Conservation (phyloP, 2,113 vertebrate species). For the Falcunculus frontatus region DNA sequence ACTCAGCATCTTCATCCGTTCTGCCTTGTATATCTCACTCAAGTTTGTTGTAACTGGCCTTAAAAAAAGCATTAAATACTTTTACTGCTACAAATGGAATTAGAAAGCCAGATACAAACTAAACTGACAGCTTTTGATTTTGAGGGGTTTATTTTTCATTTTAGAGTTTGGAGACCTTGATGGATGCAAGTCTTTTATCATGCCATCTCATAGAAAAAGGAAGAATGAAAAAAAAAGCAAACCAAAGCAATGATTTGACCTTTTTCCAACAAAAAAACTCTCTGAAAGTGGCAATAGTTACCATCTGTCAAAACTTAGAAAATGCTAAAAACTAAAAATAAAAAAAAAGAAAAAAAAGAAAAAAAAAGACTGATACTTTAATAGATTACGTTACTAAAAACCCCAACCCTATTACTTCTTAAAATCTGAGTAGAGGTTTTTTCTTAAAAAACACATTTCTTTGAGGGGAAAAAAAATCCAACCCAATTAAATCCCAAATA, state of each 20-base stretch:
- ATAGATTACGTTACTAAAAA: neutral
- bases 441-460: neutral
- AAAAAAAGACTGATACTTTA: neutral
- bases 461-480: neutral
- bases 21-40: neutral
- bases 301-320: neutral
- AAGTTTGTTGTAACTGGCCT: neutral
- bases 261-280: neutral
- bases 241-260: neutral
- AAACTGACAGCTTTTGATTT: neutral
- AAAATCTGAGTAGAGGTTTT: neutral
- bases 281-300: neutral
- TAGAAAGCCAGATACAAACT: neutral
- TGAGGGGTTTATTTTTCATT: neutral
- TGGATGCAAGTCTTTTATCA: neutral
- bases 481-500: neutral
- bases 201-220: neutral
- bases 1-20: neutral
- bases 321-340: neutral
- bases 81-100: neutral
- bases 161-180: neutral
- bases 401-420: neutral
- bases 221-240: neutral
- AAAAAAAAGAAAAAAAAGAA: neutral
- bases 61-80: neutral